phyloP scores from a whole-genome alignment of 2,113 vertebrate species.

The Mormoops blainvillei region DNA sequence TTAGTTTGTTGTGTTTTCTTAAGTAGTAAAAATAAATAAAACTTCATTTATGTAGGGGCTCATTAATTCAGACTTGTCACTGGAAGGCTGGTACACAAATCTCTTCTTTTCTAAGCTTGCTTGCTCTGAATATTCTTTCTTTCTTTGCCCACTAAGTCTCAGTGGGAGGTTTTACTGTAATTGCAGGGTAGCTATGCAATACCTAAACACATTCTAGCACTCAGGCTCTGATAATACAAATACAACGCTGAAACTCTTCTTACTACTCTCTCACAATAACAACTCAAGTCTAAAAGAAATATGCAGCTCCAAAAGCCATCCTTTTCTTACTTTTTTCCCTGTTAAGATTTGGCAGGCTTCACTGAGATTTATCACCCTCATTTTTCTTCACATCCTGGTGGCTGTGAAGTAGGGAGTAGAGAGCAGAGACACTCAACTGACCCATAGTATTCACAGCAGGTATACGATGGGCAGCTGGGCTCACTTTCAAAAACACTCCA shows the following conservation, averaged over 20 bases:
- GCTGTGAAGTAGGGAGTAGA: background rate
- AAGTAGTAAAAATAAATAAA: conserved; percentile 20
- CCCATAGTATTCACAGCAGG: conserved; percentile 66
- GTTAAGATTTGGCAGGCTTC: background rate
- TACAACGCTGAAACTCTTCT: background rate
- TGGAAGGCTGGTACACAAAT: background rate
- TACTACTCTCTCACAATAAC: background rate
- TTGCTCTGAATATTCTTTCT: background rate
- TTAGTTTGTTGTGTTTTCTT: conserved; percentile 4
- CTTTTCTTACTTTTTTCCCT: background rate
- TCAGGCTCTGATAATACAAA: background rate
- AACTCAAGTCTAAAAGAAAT: background rate
- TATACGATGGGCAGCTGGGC: conserved; percentile 67
- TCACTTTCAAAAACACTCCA: conserved; percentile 55
- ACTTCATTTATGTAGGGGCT: background rate
- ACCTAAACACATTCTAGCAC: background rate
- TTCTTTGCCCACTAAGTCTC: background rate
- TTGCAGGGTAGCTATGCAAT: background rate
- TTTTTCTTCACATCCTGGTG: background rate
- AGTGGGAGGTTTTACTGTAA: background rate
- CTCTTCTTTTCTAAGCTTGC: background rate
- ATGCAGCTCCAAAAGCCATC: background rate
- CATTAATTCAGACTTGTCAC: background rate
- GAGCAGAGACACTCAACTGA: conserved; percentile 63
- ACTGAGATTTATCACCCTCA: background rate